phyloP scores from a whole-genome alignment of 2,797 vertebrate genomes.

The Denticeps clupeoides region DNA sequence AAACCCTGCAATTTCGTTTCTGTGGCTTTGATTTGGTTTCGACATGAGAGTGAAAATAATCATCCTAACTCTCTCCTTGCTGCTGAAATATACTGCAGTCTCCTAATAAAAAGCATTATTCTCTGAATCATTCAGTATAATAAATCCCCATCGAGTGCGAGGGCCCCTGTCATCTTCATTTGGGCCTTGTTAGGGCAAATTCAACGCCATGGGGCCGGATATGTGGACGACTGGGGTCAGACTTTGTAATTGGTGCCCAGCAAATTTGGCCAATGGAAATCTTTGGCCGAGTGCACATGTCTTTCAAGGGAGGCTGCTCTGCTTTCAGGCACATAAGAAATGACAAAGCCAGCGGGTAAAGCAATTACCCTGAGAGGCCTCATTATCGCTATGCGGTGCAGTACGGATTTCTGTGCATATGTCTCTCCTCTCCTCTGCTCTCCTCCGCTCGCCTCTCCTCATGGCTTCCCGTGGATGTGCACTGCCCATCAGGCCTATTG shows the following conservation, averaged over 20 bases:
- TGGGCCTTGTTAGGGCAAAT: constrained; percentile 25
- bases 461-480: neutral
- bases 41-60: constrained; percentile 43
- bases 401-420: constrained; percentile 23
- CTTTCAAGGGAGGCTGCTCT: constrained; percentile 25
- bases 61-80: constrained; percentile 36
- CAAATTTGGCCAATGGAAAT: constrained; percentile 29
- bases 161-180: constrained; percentile 38
- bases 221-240: constrained; percentile 38
- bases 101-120: constrained; percentile 44
- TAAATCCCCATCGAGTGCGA: constrained; percentile 31
- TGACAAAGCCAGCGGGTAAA: constrained; percentile 39
- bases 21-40: constrained; percentile 37
- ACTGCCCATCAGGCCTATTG: neutral
- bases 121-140: constrained; percentile 46
- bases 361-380: constrained; percentile 37
- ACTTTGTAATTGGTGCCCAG: constrained; percentile 42
- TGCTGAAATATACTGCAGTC: constrained; percentile 23
- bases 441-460: neutral
- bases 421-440: constrained; percentile 9
- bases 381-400: constrained; percentile 12
- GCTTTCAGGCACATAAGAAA: constrained; percentile 32
- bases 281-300: constrained; percentile 31
- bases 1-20: constrained; percentile 3
- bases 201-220: constrained; percentile 36